Conservation (phyloP, 2,113 vertebrate genomes). For the Rhea pennata region DNA sequence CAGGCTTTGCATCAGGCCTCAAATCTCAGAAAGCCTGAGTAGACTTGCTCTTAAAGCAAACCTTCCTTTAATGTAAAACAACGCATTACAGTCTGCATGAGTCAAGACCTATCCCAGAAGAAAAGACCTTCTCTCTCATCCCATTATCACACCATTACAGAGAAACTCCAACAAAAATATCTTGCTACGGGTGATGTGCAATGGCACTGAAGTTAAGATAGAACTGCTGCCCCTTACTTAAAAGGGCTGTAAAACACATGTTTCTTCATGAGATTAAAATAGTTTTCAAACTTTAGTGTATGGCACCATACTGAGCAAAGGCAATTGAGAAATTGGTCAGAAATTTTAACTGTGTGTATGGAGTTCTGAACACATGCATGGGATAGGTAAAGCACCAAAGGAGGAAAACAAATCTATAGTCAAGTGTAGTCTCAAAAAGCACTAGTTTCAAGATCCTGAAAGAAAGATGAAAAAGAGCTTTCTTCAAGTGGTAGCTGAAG, state of each 20-base stretch:
- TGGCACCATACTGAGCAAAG: not conserved
- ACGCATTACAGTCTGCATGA: fast-evolving
- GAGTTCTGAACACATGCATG: not conserved
- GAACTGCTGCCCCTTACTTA: not conserved
- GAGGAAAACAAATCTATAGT: not conserved
- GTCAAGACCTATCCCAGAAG: not conserved
- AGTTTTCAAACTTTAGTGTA: not conserved
- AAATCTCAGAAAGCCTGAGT: not conserved
- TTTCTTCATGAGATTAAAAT: not conserved
- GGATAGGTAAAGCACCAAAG: not conserved
- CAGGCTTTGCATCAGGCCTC: not conserved
- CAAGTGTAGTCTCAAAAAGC: not conserved
- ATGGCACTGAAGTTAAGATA: not conserved
- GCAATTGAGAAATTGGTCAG: not conserved
- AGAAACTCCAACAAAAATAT: not conserved
- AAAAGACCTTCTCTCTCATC: not conserved
- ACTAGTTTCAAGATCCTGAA: not conserved
- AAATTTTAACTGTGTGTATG: not conserved
- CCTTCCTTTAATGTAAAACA: not conserved
- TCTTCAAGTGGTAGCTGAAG: not conserved
- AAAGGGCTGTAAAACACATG: not conserved
- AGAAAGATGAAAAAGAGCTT: not conserved
- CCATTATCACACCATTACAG: not conserved
- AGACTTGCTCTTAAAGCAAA: not conserved
- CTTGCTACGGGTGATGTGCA: not conserved